Evolutionary conservation across 2,797 vertebrate genomes (phyloP), one percentile per base, ranked within the genome.

Genomic region (Aeoliscus strigatus): DNA sequence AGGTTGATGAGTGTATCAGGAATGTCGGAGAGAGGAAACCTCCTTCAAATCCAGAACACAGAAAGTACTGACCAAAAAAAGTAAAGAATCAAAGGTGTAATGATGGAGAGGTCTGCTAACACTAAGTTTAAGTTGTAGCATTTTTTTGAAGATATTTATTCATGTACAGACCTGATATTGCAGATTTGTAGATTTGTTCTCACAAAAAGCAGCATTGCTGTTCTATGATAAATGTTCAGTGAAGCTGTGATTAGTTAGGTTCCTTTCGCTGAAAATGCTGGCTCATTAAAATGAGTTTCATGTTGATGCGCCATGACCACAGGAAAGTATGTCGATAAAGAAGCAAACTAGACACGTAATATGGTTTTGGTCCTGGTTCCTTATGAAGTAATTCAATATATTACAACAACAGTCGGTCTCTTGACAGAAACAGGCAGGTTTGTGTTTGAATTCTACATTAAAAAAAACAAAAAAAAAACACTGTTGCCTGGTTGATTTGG

Each of bases 121-220:
- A 85, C 80, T 81, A 85, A 74, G 14, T 10, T 13, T 51, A 39
- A 52, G 42, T 43, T 35, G 40, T 69, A 66, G 47, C 43, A 39
- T 59, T 40, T 56, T 45, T 34, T 8, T 34, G 48, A 24, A 27
- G n/a, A 25, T 79, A 80, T 83, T 80, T 84, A 83, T 85, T 82
- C 25, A 21, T 11, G 21, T 53, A 33, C 49, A 8, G 7, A 53
- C 51, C 29, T 53, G 49, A 57, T 29, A 30, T 26, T 23, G 36
- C 1, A 28, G 15, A 29, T 44, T 24, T 53, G 17, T 56, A 31
- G 66, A 71, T 74, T 25, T 76, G 57, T 50, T 32, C 26, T 34
- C 16, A 43, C 17, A 3, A 12, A 30, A 26, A 21, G 18, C 0
- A 29, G 8, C 10, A 37, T n/a, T n/a, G 5, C 2, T 51, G 6